phyloP scores from a whole-genome alignment of 2,888 invertebrate species.

The Melinopterus prodromus region DNA sequence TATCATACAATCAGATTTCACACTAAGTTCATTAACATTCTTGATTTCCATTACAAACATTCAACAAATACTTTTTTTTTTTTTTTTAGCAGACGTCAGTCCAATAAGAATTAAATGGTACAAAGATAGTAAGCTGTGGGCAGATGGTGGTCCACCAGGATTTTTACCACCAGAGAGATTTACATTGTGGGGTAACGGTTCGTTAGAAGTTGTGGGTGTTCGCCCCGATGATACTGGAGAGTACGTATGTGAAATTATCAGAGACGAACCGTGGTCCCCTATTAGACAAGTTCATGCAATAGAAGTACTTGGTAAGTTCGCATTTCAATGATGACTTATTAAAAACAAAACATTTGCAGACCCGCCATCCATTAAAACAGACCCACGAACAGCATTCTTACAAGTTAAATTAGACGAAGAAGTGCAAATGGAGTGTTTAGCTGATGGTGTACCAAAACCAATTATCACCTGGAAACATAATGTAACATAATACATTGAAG shows the following conservation, averaged over 20 bases:
- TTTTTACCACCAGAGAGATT: constrained; percentile 63
- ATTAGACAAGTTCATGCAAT: constrained; percentile 79
- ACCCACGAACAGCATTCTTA: constrained; percentile 74
- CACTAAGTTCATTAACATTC: background rate
- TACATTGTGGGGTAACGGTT: constrained; percentile 74
- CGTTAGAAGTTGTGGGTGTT: constrained; percentile 70
- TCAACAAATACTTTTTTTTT: background rate
- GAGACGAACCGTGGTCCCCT: constrained; percentile 72
- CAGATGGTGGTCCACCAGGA: constrained; percentile 56
- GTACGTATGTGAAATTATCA: constrained; percentile 73
- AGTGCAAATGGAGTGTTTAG: constrained; percentile 77
- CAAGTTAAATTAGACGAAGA: constrained; percentile 79
- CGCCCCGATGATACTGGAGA: constrained; percentile 69
- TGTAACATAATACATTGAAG: constrained; percentile 52
- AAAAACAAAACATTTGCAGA: constrained; percentile 59
- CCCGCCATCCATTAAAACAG: constrained; percentile 72
- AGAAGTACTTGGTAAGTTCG: constrained; percentile 77
- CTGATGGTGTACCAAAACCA: constrained; percentile 76
- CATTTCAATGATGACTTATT: constrained; percentile 5
- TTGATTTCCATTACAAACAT: background rate
- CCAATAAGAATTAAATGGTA: constrained; percentile 72
- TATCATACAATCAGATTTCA: no score
- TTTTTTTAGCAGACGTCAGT: constrained; percentile 62
- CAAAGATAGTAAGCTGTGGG: constrained; percentile 70
- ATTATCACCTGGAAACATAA: constrained; percentile 74